Evolutionary conservation across 1,140 invertebrate genomes (phyloP), one percentile per base, ranked within the genome.

Genomic region (Dreissena rostriformis): DNA sequence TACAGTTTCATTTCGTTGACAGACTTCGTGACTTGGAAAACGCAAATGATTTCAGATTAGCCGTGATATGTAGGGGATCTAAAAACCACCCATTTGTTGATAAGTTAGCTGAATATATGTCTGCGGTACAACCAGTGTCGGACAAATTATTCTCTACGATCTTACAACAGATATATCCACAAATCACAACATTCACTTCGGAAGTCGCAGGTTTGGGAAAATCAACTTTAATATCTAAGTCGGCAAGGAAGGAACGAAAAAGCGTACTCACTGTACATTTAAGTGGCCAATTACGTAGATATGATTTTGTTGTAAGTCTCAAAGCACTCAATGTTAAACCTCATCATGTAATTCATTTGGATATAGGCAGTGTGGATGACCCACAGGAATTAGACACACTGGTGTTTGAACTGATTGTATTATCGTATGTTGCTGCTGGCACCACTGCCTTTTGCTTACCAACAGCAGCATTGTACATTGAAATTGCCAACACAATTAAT

Each of bases 401-500:
- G 52, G 28, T 87, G 0, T 87, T 87, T 81, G 80, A 87, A 29
- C 29, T 86, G 29, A 51, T 87, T 52, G 57, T 87, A 4, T 22
- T 86, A 17, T 53, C 61, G 19, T 73, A 26, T 67, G 68, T 84
- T 15, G 65, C 75, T 26, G 8, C 57, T 68, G 84, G 86, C 17
- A 73, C 74, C 7, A 52, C 7, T 22, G 49, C 71, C 0, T 82
- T 75, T 70, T 15, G 29, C 26, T 68, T 85, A 19, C 57, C 71
- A n/a, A 87, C 79, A 0, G 17, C 49, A 8, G n/a, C 57, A 49
- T 53, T 88, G 22, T 83, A 28, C n/a, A 77, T 88, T 15, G 87
- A 88, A 63, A 78, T 88, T n/a, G 76, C 86, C 17, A 88, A 88
- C 65, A 81, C 83, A 49, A 63, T 86, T 0, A 65, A 79, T 57